These are phyloP conservation scores for Adrianichthys oophorus DNA, from an alignment of 2,797 vertebrate species.

Conservation along the genomic window DNA sequence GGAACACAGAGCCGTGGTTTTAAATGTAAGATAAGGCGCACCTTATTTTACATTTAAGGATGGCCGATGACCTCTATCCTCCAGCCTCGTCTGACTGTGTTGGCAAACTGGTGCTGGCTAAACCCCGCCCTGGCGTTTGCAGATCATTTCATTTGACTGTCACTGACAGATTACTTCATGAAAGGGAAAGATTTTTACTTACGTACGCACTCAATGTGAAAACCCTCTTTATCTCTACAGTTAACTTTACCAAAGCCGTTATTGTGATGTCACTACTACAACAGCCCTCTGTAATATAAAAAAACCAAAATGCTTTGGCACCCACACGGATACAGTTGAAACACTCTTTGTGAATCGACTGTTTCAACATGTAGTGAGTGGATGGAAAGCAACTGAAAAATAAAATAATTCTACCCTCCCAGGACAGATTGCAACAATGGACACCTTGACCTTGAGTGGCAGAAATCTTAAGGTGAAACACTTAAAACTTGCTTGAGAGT, in stretches of 20 bases:
- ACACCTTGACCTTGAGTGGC: constrained; percentile 82
- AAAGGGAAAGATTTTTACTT: constrained; percentile 77
- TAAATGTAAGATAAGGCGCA: constrained; percentile 82
- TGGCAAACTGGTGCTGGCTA: not conserved
- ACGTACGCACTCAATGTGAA: constrained; percentile 77
- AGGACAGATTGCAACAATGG: constrained; percentile 82
- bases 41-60: constrained; percentile 83
- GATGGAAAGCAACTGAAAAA: constrained; percentile 82
- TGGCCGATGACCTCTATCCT: constrained; percentile 61
- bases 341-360: constrained; percentile 82
- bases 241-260: constrained; percentile 81
- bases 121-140: not conserved
- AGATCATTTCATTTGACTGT: constrained; percentile 48
- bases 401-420: constrained; percentile 81
- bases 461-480: constrained; percentile 79
- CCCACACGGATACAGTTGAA: constrained; percentile 86
- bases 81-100: constrained; percentile 8
- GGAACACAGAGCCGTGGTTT: constrained; percentile 66
- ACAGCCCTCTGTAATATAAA: constrained; percentile 79
- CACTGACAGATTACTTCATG: constrained; percentile 74
- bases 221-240: constrained; percentile 50
- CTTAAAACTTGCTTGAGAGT: constrained; percentile 82
- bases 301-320: constrained; percentile 82
- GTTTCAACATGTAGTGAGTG: constrained; percentile 86
- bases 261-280: constrained; percentile 87